phyloP scores from a whole-genome alignment of 2,888 invertebrate genomes.

The Chaitophorus viminalis region DNA sequence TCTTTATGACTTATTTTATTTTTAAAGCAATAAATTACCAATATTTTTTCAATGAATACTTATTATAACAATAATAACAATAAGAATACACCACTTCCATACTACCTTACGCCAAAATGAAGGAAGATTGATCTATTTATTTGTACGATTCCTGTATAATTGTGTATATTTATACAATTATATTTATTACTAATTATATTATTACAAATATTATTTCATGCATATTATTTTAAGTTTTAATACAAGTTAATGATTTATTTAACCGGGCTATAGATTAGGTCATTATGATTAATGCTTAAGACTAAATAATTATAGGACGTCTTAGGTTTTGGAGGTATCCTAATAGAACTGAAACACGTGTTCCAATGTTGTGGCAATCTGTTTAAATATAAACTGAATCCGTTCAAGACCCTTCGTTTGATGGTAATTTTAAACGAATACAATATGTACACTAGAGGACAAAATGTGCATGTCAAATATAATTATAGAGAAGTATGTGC shows the following conservation, averaged over 20 bases:
- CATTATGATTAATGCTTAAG: not conserved
- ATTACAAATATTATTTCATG: too few species aligned
- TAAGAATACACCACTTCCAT: too few species aligned
- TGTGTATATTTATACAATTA: too few species aligned
- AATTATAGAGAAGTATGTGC: conserved; percentile 21
- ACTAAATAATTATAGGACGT: not conserved
- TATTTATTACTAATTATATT: too few species aligned
- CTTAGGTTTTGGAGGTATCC: conserved; percentile 24
- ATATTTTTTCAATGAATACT: too few species aligned
- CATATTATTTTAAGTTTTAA: too few species aligned
- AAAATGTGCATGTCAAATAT: conserved; percentile 46
- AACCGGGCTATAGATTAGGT: not conserved
- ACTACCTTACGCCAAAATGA: not conserved
- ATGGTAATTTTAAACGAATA: conserved; percentile 54
- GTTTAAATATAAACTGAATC: conserved; percentile 57
- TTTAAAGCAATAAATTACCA: too few species aligned
- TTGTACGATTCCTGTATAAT: too few species aligned
- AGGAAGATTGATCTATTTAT: too few species aligned
- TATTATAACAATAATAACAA: too few species aligned
- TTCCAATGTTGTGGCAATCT: conserved; percentile 37
- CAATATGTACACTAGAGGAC: conserved; percentile 13
- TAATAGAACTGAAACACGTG: conserved; percentile 56
- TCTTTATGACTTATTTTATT: too few species aligned
- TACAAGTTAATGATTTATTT: not conserved
- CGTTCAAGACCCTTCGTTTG: conserved; percentile 46